Base-by-base conservation (phyloP, 2,797 vertebrate genomes). In the Alcedo atthis region DNA sequence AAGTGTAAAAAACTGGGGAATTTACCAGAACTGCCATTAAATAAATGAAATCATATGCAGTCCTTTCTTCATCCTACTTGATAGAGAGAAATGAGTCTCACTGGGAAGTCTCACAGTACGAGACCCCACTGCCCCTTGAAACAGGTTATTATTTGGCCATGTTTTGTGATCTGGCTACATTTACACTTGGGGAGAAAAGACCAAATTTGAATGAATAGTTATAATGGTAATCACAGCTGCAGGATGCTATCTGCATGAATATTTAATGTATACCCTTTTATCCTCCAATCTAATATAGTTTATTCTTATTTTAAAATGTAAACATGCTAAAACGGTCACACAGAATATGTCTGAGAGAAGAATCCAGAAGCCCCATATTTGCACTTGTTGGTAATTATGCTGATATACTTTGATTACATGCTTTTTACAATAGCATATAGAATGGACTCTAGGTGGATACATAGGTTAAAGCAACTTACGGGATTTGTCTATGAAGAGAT, bases 371-470 rank as follows among this genome's bases (percentile, higher is more conserved):
- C 30, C 40, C 53, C 10, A 0, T 85, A 90, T 93, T 93, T 84
- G 40, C n/a, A 43, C 57, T 57, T 2, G 2, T 30, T 81, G 90
- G 66, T 63, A 94, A 94, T 96, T 89, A 61, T 37, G 76, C 53
- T 88, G 49, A 85, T 94, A 95, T 96, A 54, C 80, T 92, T 73
- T 82, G 48, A 92, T 93, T 81, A 79, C 49, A 11, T 71, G 87
- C 53, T 93, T 91, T 81, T 87, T 77, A 53, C 59, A 85, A 35
- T 25, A 35, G 17, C 16, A 1, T 42, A 26, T 69, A 48, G 70
- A 61, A 71, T 10, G 37, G 68, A 28, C 74, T 90, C 21, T 21
- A 20, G 66, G 25, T 14, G 8, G 58, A 62, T 46, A 30, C n/a
- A 12, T 6, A 26, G 57, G 66, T 88, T 94, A 90, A 83, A 92